Conservation (phyloP, 2,888 invertebrate genomes). For the Netelia inedita region DNA sequence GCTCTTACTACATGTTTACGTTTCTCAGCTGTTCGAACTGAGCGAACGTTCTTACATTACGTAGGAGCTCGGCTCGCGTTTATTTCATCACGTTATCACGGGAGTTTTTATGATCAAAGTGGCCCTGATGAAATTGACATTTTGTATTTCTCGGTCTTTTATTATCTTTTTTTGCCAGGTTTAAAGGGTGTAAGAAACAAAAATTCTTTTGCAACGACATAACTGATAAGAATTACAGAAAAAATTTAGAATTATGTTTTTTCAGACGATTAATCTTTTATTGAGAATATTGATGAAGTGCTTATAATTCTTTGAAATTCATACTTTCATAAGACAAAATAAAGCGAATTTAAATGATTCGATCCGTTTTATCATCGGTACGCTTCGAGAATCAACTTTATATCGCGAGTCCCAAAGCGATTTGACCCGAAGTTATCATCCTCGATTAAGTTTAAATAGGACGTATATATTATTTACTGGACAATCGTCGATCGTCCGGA, state of each 20-base stretch:
- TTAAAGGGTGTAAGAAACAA: no score
- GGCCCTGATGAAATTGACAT: no score
- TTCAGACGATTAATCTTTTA: no score
- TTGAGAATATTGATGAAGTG: no score
- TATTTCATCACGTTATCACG: no score
- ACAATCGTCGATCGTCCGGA: slow-evolving; percentile 11
- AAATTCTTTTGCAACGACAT: no score
- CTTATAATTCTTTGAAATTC: neutral
- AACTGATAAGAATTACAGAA: no score
- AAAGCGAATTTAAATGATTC: no score
- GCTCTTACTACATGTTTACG: slow-evolving; percentile 43
- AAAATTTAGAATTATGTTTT: no score
- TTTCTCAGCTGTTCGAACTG: slow-evolving; percentile 38
- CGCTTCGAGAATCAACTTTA: slow-evolving; percentile 14
- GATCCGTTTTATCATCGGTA: neutral
- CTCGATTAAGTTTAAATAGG: slow-evolving; percentile 21
- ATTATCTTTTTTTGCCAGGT: no score
- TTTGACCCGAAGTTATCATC: slow-evolving; percentile 9
- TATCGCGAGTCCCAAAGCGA: neutral
- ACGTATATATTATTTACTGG: neutral
- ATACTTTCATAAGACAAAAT: neutral
- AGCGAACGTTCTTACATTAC: slow-evolving; percentile 50
- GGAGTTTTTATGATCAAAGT: no score
- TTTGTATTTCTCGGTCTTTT: no score
- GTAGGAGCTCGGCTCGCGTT: neutral